Base-by-base conservation (phyloP, 2,113 vertebrate species). In the Hyperoodon ampullatus region DNA sequence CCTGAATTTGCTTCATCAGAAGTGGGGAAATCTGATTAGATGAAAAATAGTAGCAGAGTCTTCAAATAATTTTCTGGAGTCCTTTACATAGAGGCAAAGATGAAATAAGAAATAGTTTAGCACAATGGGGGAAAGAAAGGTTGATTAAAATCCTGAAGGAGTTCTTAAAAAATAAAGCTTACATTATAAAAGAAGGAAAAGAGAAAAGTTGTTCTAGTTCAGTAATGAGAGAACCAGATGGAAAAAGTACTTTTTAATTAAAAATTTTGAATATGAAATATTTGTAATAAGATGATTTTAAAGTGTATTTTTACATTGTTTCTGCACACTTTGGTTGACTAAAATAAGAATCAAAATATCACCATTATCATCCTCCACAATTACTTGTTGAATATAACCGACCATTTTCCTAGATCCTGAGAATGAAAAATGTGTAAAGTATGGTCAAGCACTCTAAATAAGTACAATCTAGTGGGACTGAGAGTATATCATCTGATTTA, bases 1-100 rank as follows among this genome's bases (percentile, higher is more conserved):
- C 39, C 16, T 47, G 5, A 60, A 80, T 95, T 93, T 87, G 15
- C 21, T 71, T 93, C 21, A 50, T 78, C 30, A 84, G 44, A 63
- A 94, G 13, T 61, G 8, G 35, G 30, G 12, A 47, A 81, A 85
- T 44, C 9, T 19, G 3, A 89, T 78, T 91, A 77, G 24, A 77
- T 94, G 15, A 21, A 77, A 96, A 92, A 75, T 61, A 93, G 4
- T 55, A 78, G 35, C 4, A 58, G 30, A 70, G 26, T 81, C 33
- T 96, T 72, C 50, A 96, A 83, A 71, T 78, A 35, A 91, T 78
- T 88, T 84, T 97, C 70, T 92, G 23, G 12, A 93, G 23, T 50
- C 33, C 13, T 91, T 93, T 93, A 63, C 28, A 66, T 5, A 92
- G 42, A 92, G 50, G 44, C 26, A 93, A 92, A 95, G 19, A 88